Conservation (phyloP, 2,113 vertebrate species). For the Zingel zingel region DNA sequence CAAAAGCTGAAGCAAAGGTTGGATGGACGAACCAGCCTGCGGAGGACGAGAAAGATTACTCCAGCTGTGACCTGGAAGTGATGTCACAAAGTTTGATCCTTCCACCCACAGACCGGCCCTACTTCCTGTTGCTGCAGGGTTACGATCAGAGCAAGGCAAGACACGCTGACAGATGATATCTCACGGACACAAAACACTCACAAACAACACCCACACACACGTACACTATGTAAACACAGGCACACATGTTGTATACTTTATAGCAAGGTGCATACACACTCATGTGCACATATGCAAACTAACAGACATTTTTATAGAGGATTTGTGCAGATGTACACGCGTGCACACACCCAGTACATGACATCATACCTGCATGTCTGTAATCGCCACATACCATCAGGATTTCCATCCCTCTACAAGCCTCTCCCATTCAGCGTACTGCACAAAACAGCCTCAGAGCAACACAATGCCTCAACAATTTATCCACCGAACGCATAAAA, state of each 20-base stretch:
- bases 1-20: slow-evolving; percentile 73
- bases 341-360: slow-evolving; percentile 68
- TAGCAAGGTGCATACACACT: slow-evolving; percentile 16
- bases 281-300: slow-evolving; percentile 58
- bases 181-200: slow-evolving; percentile 35
- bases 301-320: slow-evolving; percentile 25
- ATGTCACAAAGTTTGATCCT: slow-evolving; percentile 93
- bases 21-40: slow-evolving; percentile 65
- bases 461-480: slow-evolving; percentile 73
- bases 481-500: slow-evolving; percentile 63
- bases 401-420: slow-evolving; percentile 72
- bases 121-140: slow-evolving; percentile 92
- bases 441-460: slow-evolving; percentile 79
- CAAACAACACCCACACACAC: slow-evolving; percentile 53
- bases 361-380: slow-evolving; percentile 84
- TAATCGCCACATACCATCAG: slow-evolving; percentile 85
- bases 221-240: slow-evolving; percentile 48
- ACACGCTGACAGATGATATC: slow-evolving; percentile 76
- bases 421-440: slow-evolving; percentile 74
- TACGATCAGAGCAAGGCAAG: slow-evolving; percentile 90
- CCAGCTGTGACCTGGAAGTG: slow-evolving; percentile 87
- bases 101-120: slow-evolving; percentile 90
- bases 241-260: not conserved
- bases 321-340: slow-evolving; percentile 37
- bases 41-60: slow-evolving; percentile 81